Percentiles rank a stretch among this genome's conserved stretches.
phyloP scores from a whole-genome alignment of 2,888 invertebrate species.

The Anoncus sp. region DNA sequence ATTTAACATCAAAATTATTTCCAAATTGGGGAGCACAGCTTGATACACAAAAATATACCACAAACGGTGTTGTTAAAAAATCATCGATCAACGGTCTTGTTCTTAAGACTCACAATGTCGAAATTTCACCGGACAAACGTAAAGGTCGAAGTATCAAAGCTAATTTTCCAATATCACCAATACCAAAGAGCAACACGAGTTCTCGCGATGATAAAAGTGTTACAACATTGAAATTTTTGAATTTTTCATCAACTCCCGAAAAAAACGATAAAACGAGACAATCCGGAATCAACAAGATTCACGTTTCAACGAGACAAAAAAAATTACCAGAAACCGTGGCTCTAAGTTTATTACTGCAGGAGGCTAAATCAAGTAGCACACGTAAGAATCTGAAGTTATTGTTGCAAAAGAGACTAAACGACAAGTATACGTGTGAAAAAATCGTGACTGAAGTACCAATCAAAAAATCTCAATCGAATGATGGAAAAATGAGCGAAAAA shows the following conservation, averaged over 20 bases:
- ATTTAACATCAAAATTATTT: conserved; percentile 13
- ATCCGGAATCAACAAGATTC: background rate
- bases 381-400: conserved; percentile 35
- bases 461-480: background rate
- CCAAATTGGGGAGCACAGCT: conserved; percentile 2
- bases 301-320: background rate
- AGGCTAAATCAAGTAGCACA: conserved; percentile 33
- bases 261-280: conserved; percentile 2
- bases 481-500: background rate
- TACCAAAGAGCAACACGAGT: conserved; percentile 21
- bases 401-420: conserved; percentile 24
- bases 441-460: background rate
- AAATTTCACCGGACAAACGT: background rate
- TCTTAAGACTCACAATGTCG: background rate
- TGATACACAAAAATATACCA: background rate
- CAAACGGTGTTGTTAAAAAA: conserved; percentile 20
- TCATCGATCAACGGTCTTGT: background rate
- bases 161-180: background rate
- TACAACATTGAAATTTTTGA: background rate
- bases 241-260: conserved; percentile 17
- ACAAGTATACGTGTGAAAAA: background rate
- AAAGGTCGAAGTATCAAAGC: background rate
- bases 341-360: conserved; percentile 24
- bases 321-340: conserved; percentile 32
- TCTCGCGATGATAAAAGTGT: background rate